Conservation (phyloP, 2,113 vertebrate species). For the Formicarius rufipectus region DNA sequence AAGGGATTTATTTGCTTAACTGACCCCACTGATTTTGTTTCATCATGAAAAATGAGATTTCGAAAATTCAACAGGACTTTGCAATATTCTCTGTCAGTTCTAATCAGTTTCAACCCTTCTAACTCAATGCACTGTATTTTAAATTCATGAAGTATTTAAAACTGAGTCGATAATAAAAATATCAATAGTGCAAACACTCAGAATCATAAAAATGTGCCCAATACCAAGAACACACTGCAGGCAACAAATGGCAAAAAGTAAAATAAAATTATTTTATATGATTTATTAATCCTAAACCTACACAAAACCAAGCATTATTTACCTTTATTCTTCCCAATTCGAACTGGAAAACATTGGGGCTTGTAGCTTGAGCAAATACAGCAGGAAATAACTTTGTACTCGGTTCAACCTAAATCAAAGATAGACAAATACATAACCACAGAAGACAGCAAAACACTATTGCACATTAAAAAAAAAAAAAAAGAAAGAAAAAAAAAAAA, state of each 20-base stretch:
- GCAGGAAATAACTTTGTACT: constrained; percentile 96
- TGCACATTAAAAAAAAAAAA: neutral
- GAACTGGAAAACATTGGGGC: constrained; percentile 94
- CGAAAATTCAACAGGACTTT: neutral
- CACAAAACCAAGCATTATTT: constrained; percentile 10
- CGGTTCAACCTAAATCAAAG: constrained; percentile 86
- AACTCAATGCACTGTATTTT: neutral
- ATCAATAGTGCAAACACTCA: neutral
- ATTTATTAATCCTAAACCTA: neutral
- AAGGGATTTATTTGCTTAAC: neutral
- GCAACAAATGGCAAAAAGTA: neutral
- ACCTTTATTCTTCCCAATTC: constrained; percentile 95
- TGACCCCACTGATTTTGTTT: neutral
- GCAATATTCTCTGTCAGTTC: neutral
- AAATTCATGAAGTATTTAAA: neutral
- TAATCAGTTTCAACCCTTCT: neutral
- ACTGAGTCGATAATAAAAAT: neutral
- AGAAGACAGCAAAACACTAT: neutral
- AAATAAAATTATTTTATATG: neutral
- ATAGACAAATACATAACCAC: neutral
- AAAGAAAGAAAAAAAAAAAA: neutral
- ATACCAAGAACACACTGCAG: neutral
- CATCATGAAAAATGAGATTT: neutral
- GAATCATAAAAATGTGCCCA: neutral
- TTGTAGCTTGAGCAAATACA: constrained; percentile 95